Conservation (phyloP, 1,140 invertebrate genomes). For the Plutomurus gul region DNA sequence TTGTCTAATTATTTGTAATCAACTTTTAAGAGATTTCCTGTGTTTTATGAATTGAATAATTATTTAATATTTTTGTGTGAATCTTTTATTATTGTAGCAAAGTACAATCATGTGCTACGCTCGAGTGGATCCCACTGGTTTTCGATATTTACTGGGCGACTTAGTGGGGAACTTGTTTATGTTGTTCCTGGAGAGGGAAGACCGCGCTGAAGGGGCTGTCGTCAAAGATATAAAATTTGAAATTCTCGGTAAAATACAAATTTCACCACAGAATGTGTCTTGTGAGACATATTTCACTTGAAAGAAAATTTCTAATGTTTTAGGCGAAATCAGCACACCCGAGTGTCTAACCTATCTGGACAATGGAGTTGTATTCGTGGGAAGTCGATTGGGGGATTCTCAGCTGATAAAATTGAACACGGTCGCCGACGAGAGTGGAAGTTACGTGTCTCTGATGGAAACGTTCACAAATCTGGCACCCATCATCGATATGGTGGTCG, state of each 20-base stretch:
- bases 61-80: background rate
- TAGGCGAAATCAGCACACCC: conserved; percentile 90
- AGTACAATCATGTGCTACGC: conserved; percentile 96
- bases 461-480: conserved; percentile 96
- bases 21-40: background rate
- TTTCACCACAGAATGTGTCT: background rate
- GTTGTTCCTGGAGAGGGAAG: conserved; percentile 88
- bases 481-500: conserved; percentile 95
- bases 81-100: conserved; percentile 64
- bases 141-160: conserved; percentile 91
- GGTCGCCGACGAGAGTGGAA: conserved; percentile 79
- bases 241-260: conserved; percentile 68
- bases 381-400: conserved; percentile 94
- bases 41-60: background rate
- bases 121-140: conserved; percentile 87
- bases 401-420: conserved; percentile 91
- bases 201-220: conserved; percentile 73
- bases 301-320: conserved; percentile 44
- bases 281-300: background rate
- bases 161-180: conserved; percentile 94
- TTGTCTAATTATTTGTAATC: background rate
- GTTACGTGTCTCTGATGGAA: conserved; percentile 93
- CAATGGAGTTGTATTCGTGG: conserved; percentile 97
- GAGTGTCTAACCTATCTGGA: conserved; percentile 99
- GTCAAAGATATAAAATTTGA: conserved; percentile 94